Conservation (phyloP, 2,113 vertebrate genomes). For the Platanista minor region DNA sequence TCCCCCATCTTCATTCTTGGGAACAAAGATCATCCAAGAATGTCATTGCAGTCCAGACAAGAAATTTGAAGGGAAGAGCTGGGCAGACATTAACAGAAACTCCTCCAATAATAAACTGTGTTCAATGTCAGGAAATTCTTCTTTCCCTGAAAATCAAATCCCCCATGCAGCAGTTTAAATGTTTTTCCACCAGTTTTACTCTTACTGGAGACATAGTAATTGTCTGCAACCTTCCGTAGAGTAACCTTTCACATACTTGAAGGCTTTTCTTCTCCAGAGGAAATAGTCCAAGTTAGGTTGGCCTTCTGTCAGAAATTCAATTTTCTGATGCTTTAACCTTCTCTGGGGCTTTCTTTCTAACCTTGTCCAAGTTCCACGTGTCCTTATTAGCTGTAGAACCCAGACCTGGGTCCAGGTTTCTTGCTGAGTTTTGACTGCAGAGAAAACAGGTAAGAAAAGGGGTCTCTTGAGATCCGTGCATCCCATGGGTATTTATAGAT, state of each 20-base stretch:
- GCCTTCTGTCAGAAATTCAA: conserved; percentile 63
- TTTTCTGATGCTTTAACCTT: conserved; percentile 52
- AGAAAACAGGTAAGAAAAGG: not conserved
- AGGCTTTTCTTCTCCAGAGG: conserved; percentile 45
- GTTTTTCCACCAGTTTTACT: conserved; percentile 54
- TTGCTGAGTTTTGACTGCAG: conserved; percentile 27
- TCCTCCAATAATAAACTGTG: conserved; percentile 5
- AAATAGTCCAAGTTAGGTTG: conserved; percentile 43
- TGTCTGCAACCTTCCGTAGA: conserved; percentile 38
- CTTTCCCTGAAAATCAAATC: conserved; percentile 44
- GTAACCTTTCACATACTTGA: conserved; percentile 49
- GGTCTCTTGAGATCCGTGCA: not conserved
- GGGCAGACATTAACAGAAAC: conserved; percentile 4
- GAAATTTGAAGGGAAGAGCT: not conserved
- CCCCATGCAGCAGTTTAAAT: conserved; percentile 37
- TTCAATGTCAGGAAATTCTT: conserved; percentile 46
- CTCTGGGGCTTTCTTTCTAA: conserved; percentile 46
- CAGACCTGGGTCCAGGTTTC: conserved; percentile 34
- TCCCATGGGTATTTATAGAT: not conserved
- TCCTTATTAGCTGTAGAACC: conserved; percentile 35
- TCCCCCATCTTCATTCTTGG: not conserved
- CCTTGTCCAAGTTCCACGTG: conserved; percentile 32
- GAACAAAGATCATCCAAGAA: not conserved
- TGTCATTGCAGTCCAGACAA: not conserved
- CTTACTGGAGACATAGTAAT: conserved; percentile 54